Percentiles rank a stretch among this genome's conserved stretches.
phyloP scores from a whole-genome alignment of 2,797 vertebrate species.

The Sebastes trivittatus region DNA sequence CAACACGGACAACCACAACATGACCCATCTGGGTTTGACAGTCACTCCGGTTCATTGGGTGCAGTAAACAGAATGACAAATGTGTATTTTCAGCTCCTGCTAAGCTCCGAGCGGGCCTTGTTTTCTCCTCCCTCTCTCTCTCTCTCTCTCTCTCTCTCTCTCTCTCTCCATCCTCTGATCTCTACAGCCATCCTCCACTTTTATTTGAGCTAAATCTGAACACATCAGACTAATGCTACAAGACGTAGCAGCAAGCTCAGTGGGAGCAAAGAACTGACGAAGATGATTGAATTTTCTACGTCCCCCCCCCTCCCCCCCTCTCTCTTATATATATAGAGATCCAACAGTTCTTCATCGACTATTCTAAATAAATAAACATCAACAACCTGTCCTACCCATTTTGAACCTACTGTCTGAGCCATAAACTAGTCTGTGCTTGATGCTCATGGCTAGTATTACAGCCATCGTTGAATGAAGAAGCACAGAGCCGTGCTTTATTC shows the following conservation, averaged over 20 bases:
- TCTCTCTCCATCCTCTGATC: constrained; percentile 15
- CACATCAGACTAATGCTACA: constrained; percentile 48
- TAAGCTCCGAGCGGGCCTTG: constrained; percentile 20
- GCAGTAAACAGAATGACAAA: constrained; percentile 43
- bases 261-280: constrained; percentile 9
- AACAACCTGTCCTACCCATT: not conserved
- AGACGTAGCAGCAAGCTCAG: constrained; percentile 19
- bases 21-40: constrained; percentile 44
- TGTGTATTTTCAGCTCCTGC: constrained; percentile 36
- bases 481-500: constrained; percentile 62
- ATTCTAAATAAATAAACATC: not conserved
- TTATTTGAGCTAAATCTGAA: constrained; percentile 48
- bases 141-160: not conserved
- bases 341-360: not conserved
- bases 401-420: constrained; percentile 9
- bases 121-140: constrained; percentile 16
- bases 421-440: constrained; percentile 13
- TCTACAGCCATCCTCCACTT: constrained; percentile 17
- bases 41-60: constrained; percentile 30
- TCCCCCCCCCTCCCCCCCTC: not conserved
- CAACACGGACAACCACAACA: constrained; percentile 35
- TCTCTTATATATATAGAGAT: not conserved
- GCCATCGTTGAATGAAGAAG: constrained; percentile 55
- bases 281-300: constrained; percentile 13
- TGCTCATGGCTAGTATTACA: constrained; percentile 44